Conservation (phyloP, 1,140 invertebrate genomes). For the Phymastichus coffea region DNA sequence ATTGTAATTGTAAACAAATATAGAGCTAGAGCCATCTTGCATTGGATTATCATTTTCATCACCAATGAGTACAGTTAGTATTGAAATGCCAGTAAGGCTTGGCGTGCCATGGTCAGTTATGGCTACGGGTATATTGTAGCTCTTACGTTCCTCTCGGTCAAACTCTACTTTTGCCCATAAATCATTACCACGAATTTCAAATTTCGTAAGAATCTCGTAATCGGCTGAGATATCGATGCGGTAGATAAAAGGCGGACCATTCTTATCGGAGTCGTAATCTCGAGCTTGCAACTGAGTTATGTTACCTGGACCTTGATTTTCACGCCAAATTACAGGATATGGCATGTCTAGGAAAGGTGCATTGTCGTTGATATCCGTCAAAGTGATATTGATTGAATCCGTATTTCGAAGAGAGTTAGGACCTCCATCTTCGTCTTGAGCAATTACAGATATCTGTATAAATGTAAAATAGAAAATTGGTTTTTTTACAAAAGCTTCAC, state of each 20-base stretch:
- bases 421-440: slow-evolving; percentile 75
- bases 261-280: slow-evolving; percentile 75
- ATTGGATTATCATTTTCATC: slow-evolving; percentile 89
- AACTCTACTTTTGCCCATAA: slow-evolving; percentile 71
- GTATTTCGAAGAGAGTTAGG: slow-evolving; percentile 62
- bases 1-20: slow-evolving; percentile 91
- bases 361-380: slow-evolving; percentile 89
- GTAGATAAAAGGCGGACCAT: slow-evolving; percentile 81
- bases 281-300: slow-evolving; percentile 73
- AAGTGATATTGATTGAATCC: slow-evolving; percentile 71
- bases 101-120: slow-evolving; percentile 81
- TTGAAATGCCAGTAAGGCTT: slow-evolving; percentile 70
- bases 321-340: slow-evolving; percentile 79
- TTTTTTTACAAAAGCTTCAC: no score
- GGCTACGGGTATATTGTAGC: slow-evolving; percentile 82
- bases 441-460: slow-evolving; percentile 75
- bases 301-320: slow-evolving; percentile 69
- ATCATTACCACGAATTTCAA: slow-evolving; percentile 63
- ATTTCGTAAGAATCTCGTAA: slow-evolving; percentile 69
- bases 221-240: slow-evolving; percentile 68
- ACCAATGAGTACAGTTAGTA: slow-evolving; percentile 82
- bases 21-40: slow-evolving; percentile 76
- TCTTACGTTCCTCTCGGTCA: slow-evolving; percentile 86
- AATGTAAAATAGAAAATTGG: no score
- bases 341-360: slow-evolving; percentile 79